These are phyloP conservation scores for Ypsolopha sequella DNA, from an alignment of 2,888 invertebrate genomes.

Conservation along the genomic window DNA sequence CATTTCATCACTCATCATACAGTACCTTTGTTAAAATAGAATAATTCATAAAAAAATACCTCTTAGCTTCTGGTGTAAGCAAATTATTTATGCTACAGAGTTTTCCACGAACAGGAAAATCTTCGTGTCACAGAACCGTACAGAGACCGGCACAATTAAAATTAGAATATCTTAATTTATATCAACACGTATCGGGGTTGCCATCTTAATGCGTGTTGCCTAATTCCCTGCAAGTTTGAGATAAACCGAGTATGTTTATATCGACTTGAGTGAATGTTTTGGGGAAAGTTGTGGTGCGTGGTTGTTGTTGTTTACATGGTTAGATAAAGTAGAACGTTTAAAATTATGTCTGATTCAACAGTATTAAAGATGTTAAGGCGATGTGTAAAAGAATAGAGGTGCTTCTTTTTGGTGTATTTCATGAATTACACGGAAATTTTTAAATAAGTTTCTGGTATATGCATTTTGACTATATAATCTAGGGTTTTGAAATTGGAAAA, in stretches of 20 bases:
- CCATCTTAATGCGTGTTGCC: conserved; percentile 68
- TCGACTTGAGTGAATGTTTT: conserved; percentile 57
- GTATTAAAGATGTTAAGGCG: too few species aligned
- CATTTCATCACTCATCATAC: too few species aligned
- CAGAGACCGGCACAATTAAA: conserved; percentile 49
- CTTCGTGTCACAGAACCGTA: conserved; percentile 3
- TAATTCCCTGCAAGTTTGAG: conserved; percentile 58
- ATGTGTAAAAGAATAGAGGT: too few species aligned
- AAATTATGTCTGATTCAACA: too few species aligned
- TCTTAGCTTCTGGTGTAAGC: too few species aligned
- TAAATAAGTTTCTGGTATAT: too few species aligned
- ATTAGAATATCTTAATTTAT: conserved; percentile 82
- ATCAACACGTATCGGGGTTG: conserved; percentile 69
- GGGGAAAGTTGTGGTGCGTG: conserved; percentile 13
- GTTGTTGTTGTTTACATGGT: background rate
- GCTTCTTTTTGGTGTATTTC: too few species aligned
- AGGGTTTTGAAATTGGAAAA: too few species aligned
- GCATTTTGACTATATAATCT: too few species aligned
- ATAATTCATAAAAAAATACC: too few species aligned
- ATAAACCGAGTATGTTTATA: conserved; percentile 62
- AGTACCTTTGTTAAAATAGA: too few species aligned
- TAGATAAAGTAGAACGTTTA: background rate
- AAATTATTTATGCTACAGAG: background rate
- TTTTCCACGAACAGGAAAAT: background rate
- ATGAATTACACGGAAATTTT: too few species aligned